Conservation (phyloP, 2,888 invertebrate species). For the Litoditis marina region DNA sequence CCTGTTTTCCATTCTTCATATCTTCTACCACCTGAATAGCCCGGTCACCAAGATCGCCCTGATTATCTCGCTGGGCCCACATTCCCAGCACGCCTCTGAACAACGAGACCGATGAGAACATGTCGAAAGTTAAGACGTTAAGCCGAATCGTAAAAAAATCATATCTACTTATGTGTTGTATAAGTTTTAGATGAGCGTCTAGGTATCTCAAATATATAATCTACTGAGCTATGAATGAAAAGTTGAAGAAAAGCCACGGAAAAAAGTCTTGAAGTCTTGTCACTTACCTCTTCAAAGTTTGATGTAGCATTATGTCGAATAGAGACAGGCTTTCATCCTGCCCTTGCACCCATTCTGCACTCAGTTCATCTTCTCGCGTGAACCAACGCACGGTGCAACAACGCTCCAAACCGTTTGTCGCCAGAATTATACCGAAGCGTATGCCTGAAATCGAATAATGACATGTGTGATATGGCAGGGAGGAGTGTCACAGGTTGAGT, state of each 20-base stretch:
- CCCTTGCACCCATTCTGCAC: background rate
- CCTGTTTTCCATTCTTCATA: slow-evolving; percentile 20
- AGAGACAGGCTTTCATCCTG: slow-evolving; percentile 16
- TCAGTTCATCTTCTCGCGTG: background rate
- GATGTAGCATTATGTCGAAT: slow-evolving; percentile 24
- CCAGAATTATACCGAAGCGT: slow-evolving; percentile 16
- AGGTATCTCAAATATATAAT: too few species aligned
- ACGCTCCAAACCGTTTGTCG: slow-evolving; percentile 10
- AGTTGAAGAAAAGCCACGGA: too few species aligned
- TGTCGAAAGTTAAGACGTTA: too few species aligned
- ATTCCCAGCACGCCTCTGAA: background rate
- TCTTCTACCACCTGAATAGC: slow-evolving; percentile 13
- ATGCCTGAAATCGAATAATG: background rate
- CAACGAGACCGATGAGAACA: too few species aligned
- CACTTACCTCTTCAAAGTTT: slow-evolving; percentile 7
- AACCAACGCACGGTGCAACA: slow-evolving; percentile 20
- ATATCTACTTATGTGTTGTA: too few species aligned
- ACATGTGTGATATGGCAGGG: too few species aligned
- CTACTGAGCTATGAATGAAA: too few species aligned
- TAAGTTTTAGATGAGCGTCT: too few species aligned
- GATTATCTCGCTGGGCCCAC: background rate
- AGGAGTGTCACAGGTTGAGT: too few species aligned
- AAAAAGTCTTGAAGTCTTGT: too few species aligned
- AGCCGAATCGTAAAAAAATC: too few species aligned
- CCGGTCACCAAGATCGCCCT: slow-evolving; percentile 3